Conservation (phyloP, 1,140 invertebrate genomes). For the Zelostemma sp. region DNA sequence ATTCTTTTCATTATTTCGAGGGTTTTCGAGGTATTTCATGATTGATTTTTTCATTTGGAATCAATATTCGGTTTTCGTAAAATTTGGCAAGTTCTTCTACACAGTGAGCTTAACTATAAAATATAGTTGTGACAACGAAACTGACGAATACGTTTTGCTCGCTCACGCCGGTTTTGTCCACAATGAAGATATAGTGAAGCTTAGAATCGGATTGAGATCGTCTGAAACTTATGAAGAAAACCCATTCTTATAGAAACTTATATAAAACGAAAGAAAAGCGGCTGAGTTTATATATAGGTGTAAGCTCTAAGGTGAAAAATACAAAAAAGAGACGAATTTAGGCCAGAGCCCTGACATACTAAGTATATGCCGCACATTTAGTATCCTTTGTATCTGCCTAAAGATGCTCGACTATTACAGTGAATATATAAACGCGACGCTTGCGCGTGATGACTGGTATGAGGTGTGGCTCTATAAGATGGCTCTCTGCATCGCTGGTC, state of each 20-base stretch:
- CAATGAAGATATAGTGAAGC: too few species aligned
- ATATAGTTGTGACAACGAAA: too few species aligned
- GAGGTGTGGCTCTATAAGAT: slow-evolving; percentile 45
- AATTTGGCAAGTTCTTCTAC: too few species aligned
- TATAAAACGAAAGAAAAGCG: slow-evolving; percentile 37
- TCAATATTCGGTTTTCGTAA: too few species aligned
- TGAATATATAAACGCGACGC: slow-evolving; percentile 35
- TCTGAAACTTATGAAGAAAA: slow-evolving; percentile 9
- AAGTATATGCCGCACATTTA: slow-evolving; percentile 35
- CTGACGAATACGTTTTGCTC: too few species aligned
- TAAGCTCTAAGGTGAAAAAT: slow-evolving; percentile 22
- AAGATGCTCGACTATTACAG: slow-evolving; percentile 30
- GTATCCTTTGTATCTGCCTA: slow-evolving; percentile 31
- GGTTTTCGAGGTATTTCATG: too few species aligned
- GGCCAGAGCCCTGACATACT: slow-evolving; percentile 40
- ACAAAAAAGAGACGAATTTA: slow-evolving; percentile 42
- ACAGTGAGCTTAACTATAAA: too few species aligned
- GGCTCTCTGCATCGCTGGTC: slow-evolving; percentile 36
- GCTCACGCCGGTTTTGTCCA: too few species aligned
- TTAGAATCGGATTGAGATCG: too few species aligned
- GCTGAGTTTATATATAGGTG: slow-evolving; percentile 33
- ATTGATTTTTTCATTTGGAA: too few species aligned
- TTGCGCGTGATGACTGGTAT: slow-evolving; percentile 24
- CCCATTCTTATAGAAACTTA: slow-evolving; percentile 29
- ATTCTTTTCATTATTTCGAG: too few species aligned